A percentile compares a stretch with the other conserved stretches of the same genome.
Conservation (phyloP, 2,888 invertebrate species). For the Hyalella azteca region DNA sequence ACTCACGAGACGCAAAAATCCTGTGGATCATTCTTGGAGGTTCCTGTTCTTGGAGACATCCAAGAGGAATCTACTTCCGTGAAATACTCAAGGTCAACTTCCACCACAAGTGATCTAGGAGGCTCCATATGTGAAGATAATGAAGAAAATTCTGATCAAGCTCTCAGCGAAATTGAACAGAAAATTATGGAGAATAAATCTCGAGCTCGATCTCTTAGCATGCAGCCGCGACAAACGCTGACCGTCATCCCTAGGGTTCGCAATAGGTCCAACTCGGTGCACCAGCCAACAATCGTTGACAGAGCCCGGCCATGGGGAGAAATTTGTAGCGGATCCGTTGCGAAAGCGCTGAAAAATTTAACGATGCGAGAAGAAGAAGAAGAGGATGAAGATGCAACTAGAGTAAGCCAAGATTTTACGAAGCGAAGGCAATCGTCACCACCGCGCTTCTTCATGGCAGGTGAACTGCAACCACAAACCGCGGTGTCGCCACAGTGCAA, state of each 20-base stretch:
- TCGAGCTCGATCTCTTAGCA: slow-evolving; percentile 43
- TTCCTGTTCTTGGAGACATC: slow-evolving; percentile 45
- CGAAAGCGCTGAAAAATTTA: slow-evolving; percentile 65
- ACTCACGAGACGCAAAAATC: slow-evolving; percentile 1
- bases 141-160: slow-evolving; percentile 43
- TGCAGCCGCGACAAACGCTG: slow-evolving; percentile 24
- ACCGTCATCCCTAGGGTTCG: slow-evolving; percentile 1
- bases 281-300: slow-evolving; percentile 43
- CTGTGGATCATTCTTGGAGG: slow-evolving; percentile 26
- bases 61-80: slow-evolving; percentile 42
- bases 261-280: slow-evolving; percentile 47
- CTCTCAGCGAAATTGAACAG: slow-evolving; percentile 42
- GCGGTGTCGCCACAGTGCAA: background rate
- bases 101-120: slow-evolving; percentile 55
- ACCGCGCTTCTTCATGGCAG: background rate
- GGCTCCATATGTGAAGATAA: slow-evolving; percentile 55
- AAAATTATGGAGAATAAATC: slow-evolving; percentile 42
- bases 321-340: slow-evolving; percentile 65
- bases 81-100: slow-evolving; percentile 44
- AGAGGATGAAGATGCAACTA: slow-evolving; percentile 27
- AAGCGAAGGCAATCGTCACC: slow-evolving; percentile 20
- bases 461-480: background rate
- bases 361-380: slow-evolving; percentile 60
- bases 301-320: slow-evolving; percentile 62
- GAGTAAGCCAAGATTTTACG: background rate